These are phyloP conservation scores for Congeria kusceri DNA, from an alignment of 2,888 invertebrate species.

Conservation along the genomic window DNA sequence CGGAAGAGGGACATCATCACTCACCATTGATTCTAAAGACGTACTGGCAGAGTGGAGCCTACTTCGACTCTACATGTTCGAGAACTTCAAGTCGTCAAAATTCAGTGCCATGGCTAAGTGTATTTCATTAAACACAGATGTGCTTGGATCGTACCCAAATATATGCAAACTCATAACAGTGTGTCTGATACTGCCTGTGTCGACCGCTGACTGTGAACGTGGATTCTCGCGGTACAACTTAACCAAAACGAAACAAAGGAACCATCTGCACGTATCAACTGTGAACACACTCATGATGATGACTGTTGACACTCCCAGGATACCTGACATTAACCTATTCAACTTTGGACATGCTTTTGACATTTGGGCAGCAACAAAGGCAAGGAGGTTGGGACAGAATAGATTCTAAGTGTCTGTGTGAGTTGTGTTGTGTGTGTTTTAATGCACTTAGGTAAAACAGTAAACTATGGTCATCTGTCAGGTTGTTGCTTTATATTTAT, in stretches of 20 bases:
- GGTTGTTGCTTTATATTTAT: no score
- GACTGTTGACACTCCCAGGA: conserved; percentile 13
- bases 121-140: neutral
- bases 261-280: conserved; percentile 4
- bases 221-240: conserved; percentile 24
- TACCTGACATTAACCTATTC: conserved; percentile 1
- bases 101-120: neutral
- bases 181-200: conserved; percentile 12
- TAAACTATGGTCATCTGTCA: no score
- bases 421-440: no score
- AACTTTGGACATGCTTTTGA: neutral
- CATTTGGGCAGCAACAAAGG: neutral
- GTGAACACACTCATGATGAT: conserved; percentile 13
- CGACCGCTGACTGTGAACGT: conserved; percentile 29
- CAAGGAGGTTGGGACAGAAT: no score
- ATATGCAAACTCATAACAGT: neutral
- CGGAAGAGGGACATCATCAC: conserved; percentile 1
- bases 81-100: neutral
- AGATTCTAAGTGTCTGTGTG: no score
- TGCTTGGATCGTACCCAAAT: neutral
- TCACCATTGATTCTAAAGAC: conserved; percentile 6
- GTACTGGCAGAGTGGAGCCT: conserved; percentile 6
- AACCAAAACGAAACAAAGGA: conserved; percentile 22
- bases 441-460: no score
- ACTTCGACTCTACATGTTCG: neutral